Base-by-base conservation (phyloP, 2,888 invertebrate genomes). In the Isotomurus palustris region DNA sequence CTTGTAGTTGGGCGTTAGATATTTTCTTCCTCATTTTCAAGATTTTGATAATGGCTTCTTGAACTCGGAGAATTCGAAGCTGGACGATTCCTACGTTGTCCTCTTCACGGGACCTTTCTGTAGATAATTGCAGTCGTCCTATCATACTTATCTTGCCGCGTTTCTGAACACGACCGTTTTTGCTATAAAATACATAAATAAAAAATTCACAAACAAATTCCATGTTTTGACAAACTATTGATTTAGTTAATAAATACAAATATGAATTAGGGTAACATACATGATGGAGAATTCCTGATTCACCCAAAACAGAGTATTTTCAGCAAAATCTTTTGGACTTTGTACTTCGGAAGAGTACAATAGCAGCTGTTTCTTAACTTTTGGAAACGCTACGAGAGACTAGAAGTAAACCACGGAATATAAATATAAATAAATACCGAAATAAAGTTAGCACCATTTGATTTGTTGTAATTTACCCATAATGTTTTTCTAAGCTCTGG, bases 71-170 rank as follows among this genome's bases (percentile, higher is more conserved):
- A 76, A 96, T 95, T 74, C 99, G 83, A 53, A 99, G 81, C 76
- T 95, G 95, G 63, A 97, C 92, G 74, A 99, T 99, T 56, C 95
- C 95, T 77, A 97, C 95, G 78, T 96, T 96, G 76, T 99, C 97
- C 77, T 97, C 95, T 74, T 95, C 86, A 77, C 92, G 91, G 67
- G 91, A 92, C 69, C 92, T 82, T 76, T 96, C 96, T 2, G 95
- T 95, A 70, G 92, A 93, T 62, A 96, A 77, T 76, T 96, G 96
- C 66, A 99, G 80, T 70, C 97, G 83, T 50, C 97, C 97, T 74
- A 99, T 91, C 70, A 99, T 79, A 80, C 96, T 99, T 32, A 99
- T 82, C 80, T 94, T 94, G 54, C 99, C 99, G 67, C 97, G 80
- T 71, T 89, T 87, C 76, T 97, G 97, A 2, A 88, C 81, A 77